Base-by-base conservation (phyloP, 2,113 vertebrate species). In the Heterotis niloticus region DNA sequence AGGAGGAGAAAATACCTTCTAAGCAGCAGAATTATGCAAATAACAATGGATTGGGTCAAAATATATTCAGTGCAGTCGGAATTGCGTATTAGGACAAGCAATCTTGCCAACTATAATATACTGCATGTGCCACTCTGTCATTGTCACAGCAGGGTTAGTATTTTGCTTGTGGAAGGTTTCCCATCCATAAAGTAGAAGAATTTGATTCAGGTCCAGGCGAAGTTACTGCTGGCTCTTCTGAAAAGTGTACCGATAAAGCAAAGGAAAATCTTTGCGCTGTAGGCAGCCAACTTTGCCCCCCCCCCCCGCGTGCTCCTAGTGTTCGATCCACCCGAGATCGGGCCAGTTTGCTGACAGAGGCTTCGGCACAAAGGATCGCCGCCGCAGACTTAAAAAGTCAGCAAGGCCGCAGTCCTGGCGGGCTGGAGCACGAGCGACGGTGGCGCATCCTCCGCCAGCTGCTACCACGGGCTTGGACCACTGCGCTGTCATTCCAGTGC, bases 241-340 rank as follows among this genome's bases (percentile, higher is more conserved):
- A 82, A 83, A 85, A 88, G 83, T 82, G 84, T 85, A 84, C 79
- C 76, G 80, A 83, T 85, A 83, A 84, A 82, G 81, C 81, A 81
- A 82, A 85, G 70, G 81, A 64, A 62, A 88, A 88, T 89, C 82
- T 79, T 51, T 29, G 67, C 60, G 52, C 66, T 59, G 17, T 82
- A 88, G 56, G 78, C 69, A 86, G 85, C 85, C 83, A 57, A 85
- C 85, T 81, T 83, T 80, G 78, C 82, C 75, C 75, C n/a, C n/a
- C n/a, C n/a, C n/a, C n/a, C n/a, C n/a, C n/a, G n/a, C n/a, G n/a
- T 65, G 79, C 84, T 86, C 1, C 71, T 64, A 86, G 83, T 84
- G 83, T 82, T 88, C 81, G 71, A 73, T 82, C 85, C 82, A 84
- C 85, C 82, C 86, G 86, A 83, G 82, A 75, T 84, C 79, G 81